phyloP scores from a whole-genome alignment of 2,797 vertebrate species.

The Lagothrix lagotricha region DNA sequence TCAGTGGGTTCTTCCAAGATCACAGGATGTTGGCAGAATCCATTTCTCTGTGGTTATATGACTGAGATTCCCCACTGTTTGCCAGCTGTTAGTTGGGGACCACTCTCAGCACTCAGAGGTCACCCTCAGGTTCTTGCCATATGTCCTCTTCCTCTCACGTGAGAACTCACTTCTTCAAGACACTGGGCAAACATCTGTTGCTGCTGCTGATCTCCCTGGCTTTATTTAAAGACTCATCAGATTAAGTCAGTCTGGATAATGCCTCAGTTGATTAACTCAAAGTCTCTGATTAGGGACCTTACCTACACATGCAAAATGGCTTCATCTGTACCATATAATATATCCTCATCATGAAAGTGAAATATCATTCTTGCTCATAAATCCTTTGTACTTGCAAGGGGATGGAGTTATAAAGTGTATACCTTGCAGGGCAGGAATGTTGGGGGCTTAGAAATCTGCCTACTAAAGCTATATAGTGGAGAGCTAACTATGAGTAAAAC shows the following conservation, averaged over 20 bases:
- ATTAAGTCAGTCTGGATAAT: neutral
- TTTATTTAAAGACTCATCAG: neutral
- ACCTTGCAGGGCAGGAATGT: neutral
- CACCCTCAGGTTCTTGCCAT: neutral
- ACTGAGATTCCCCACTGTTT: neutral
- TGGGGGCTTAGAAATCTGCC: neutral
- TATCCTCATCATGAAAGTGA: neutral
- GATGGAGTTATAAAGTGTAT: neutral
- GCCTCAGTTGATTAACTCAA: neutral
- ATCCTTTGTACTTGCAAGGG: neutral
- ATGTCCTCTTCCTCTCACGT: neutral
- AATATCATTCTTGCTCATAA: neutral
- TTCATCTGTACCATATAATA: neutral
- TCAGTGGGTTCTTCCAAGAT: neutral
- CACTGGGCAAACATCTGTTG: neutral
- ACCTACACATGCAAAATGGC: neutral
- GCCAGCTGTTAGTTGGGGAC: neutral
- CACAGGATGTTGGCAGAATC: neutral
- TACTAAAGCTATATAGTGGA: neutral
- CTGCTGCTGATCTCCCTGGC: neutral
- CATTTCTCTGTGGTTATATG: neutral
- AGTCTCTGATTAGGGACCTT: neutral
- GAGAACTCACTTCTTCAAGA: neutral
- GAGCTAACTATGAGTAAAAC: neutral
- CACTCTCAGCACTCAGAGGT: neutral